Evolutionary conservation across 2,888 invertebrate genomes (phyloP).

Genomic region (Ophion slaviceki): DNA sequence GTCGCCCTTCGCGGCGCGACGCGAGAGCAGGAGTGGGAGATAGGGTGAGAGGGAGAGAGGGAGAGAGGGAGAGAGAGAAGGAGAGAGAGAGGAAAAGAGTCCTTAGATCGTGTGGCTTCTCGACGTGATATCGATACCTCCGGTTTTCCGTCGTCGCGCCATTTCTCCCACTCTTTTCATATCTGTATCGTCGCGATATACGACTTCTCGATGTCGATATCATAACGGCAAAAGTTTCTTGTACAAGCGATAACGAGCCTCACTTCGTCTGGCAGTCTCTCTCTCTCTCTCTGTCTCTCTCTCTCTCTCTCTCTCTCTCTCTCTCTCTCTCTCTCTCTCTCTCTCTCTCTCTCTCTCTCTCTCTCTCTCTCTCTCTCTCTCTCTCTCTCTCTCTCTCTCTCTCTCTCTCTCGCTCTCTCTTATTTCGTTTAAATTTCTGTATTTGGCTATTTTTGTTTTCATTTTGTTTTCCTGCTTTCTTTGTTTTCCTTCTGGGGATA

Average conservation of each 20-base stretch:
- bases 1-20: neutral
- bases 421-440: too few species aligned
- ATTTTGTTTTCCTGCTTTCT: too few species aligned
- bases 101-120: slow-evolving; percentile 48
- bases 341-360: too few species aligned
- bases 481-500: too few species aligned
- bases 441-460: too few species aligned
- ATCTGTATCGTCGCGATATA: slow-evolving; percentile 16
- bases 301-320: too few species aligned
- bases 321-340: too few species aligned
- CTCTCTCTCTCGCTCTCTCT: too few species aligned
- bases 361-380: too few species aligned
- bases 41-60: neutral
- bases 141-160: slow-evolving; percentile 30
- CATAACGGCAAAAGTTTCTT: slow-evolving; percentile 59
- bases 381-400: too few species aligned
- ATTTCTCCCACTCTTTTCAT: slow-evolving; percentile 30
- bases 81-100: neutral
- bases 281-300: slow-evolving; percentile 15
- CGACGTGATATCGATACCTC: slow-evolving; percentile 60
- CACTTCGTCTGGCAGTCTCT: neutral
- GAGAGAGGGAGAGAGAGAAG: neutral
- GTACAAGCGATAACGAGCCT: slow-evolving; percentile 63
- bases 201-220: slow-evolving; percentile 44
- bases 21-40: slow-evolving; percentile 1